phyloP scores from a whole-genome alignment of 2,888 invertebrate genomes.

The Spicauda simplicius region DNA sequence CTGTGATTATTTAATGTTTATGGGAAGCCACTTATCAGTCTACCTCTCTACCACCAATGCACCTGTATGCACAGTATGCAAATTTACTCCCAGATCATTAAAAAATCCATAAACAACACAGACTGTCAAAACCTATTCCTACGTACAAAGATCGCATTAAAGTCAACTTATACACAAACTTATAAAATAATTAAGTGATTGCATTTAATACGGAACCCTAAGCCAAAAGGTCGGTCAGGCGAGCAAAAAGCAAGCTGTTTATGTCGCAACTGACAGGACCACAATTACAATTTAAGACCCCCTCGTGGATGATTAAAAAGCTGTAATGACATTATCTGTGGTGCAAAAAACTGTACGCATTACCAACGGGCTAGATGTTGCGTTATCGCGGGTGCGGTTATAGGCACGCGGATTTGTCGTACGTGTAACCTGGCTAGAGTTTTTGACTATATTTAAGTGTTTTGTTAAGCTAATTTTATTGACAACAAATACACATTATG shows the following conservation, averaged over 20 bases:
- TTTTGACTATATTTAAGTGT: too few relatives aligned
- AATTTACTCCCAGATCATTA: too few relatives aligned
- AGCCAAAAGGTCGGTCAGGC: constrained; percentile 42
- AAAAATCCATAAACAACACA: too few relatives aligned
- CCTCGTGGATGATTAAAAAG: constrained; percentile 74
- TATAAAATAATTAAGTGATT: background rate
- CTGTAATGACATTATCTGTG: constrained; percentile 70
- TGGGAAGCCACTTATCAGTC: too few relatives aligned
- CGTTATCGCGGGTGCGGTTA: constrained; percentile 18
- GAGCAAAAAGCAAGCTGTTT: constrained; percentile 41
- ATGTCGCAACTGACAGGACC: constrained; percentile 46
- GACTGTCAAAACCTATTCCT: too few relatives aligned
- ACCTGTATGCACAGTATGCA: too few relatives aligned
- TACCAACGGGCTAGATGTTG: background rate
- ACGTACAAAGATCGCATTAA: too few relatives aligned
- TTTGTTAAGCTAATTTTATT: background rate
- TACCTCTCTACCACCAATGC: too few relatives aligned
- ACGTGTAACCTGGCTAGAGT: background rate
- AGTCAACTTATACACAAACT: too few relatives aligned
- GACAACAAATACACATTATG: too few relatives aligned
- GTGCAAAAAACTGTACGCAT: constrained; percentile 59
- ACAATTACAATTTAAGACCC: constrained; percentile 55
- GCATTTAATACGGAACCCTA: constrained; percentile 9
- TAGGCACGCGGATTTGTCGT: background rate
- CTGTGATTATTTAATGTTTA: too few relatives aligned